These are phyloP conservation scores for Drosophila tanythrix DNA, from an alignment of 2,888 invertebrate genomes.

Conservation along the genomic window DNA sequence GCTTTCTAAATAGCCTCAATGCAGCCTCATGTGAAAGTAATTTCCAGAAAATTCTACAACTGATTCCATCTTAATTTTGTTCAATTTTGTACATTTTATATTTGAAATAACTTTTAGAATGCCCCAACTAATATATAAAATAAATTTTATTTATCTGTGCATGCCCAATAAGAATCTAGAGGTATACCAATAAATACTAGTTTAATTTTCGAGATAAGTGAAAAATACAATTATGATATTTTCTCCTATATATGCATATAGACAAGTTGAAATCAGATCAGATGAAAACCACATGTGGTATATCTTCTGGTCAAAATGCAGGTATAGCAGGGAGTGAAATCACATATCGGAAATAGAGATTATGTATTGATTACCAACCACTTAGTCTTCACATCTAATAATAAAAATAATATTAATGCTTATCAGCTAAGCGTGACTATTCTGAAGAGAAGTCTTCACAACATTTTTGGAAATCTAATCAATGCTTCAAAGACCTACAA, in stretches of 20 bases:
- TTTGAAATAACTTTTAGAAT: not conserved
- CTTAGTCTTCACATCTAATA: not conserved
- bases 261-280: not conserved
- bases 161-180: not conserved
- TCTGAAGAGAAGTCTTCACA: not conserved
- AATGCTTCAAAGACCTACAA: not conserved
- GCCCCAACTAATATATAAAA: not conserved
- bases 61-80: not conserved
- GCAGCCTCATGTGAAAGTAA: not conserved
- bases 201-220: not conserved
- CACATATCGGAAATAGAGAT: fast-evolving
- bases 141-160: not conserved
- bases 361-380: not conserved
- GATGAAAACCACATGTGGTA: not conserved
- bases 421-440: not conserved
- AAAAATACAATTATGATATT: not conserved
- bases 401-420: not conserved
- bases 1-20: not conserved
- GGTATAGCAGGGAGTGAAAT: no score
- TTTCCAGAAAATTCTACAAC: not conserved
- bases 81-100: not conserved
- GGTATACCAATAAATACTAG: not conserved
- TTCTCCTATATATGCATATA: not conserved
- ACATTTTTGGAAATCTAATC: constrained; percentile 24
- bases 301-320: not conserved